phyloP scores from a whole-genome alignment of 2,888 invertebrate species.

The Euplexia lucipara region DNA sequence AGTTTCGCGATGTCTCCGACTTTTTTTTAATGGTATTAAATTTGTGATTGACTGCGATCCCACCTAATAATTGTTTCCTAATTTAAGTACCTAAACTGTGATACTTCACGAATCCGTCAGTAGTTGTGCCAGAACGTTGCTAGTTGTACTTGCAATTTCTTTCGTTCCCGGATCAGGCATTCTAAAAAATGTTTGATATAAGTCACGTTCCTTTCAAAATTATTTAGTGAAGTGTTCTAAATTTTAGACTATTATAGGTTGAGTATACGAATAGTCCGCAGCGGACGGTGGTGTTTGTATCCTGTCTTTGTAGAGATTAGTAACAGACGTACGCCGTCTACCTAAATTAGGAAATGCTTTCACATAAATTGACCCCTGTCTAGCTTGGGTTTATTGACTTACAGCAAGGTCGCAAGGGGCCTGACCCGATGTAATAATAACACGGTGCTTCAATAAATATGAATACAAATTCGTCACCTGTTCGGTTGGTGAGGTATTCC shows the following conservation, averaged over 20 bases:
- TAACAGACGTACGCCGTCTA: constrained; percentile 40
- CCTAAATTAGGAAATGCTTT: constrained; percentile 55
- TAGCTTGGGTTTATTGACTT: constrained; percentile 59
- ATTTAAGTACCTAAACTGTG: too few species aligned
- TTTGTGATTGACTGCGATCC: too few species aligned
- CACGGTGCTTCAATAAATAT: constrained; percentile 36
- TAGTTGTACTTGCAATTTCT: too few species aligned
- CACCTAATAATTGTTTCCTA: too few species aligned
- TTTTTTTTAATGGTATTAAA: too few species aligned
- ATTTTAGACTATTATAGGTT: constrained; percentile 6
- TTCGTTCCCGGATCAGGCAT: too few species aligned
- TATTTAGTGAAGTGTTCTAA: constrained; percentile 18
- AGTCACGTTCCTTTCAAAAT: constrained; percentile 14
- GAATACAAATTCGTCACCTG: constrained; percentile 54
- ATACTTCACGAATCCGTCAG: too few species aligned
- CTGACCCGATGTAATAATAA: constrained; percentile 37
- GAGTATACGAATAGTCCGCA: constrained; percentile 6
- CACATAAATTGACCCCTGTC: constrained; percentile 55
- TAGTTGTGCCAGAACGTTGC: too few species aligned
- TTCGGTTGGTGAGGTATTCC: too few species aligned
- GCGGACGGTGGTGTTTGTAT: constrained; percentile 21
- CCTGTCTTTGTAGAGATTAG: constrained; percentile 34
- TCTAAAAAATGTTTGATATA: background rate
- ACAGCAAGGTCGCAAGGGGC: constrained; percentile 42
- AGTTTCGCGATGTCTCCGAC: too few species aligned